Percentiles rank a stretch among this genome's conserved stretches.
Conservation (phyloP, 2,797 vertebrate genomes). For the Microctenopoma steveboyesi region DNA sequence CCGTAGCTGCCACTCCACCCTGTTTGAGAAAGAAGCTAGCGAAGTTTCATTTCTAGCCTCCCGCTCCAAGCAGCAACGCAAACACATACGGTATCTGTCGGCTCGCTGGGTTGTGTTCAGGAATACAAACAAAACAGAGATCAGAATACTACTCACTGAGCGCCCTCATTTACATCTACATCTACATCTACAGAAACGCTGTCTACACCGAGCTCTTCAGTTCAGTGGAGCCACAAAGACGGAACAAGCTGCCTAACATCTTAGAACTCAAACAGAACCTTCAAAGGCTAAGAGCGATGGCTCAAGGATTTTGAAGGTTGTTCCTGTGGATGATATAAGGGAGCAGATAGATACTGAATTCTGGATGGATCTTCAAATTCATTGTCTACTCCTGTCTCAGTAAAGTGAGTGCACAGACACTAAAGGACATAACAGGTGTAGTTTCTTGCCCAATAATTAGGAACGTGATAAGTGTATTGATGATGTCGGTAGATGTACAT, state of each 20-base stretch:
- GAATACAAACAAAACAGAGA: neutral
- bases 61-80: neutral
- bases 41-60: conserved; percentile 48
- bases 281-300: conserved; percentile 51
- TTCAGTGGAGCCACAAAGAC: too few relatives aligned
- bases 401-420: conserved; percentile 36
- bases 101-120: neutral
- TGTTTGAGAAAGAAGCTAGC: conserved; percentile 33
- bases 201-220: too few relatives aligned
- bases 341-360: conserved; percentile 51
- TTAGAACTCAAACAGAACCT: conserved; percentile 37
- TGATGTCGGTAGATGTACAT: too few relatives aligned
- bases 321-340: conserved; percentile 57
- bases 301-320: conserved; percentile 40
- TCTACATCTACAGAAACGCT: too few relatives aligned
- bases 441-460: conserved; percentile 24
- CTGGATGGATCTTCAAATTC: conserved; percentile 55
- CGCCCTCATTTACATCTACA: too few relatives aligned
- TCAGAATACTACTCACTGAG: too few relatives aligned
- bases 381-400: conserved; percentile 32
- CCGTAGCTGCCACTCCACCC: conserved; percentile 47
- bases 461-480: neutral
- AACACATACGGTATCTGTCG: neutral
- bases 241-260: too few relatives aligned
- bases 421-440: conserved; percentile 10